Base-by-base conservation (phyloP, 2,888 invertebrate genomes). In the Chesias legatella region DNA sequence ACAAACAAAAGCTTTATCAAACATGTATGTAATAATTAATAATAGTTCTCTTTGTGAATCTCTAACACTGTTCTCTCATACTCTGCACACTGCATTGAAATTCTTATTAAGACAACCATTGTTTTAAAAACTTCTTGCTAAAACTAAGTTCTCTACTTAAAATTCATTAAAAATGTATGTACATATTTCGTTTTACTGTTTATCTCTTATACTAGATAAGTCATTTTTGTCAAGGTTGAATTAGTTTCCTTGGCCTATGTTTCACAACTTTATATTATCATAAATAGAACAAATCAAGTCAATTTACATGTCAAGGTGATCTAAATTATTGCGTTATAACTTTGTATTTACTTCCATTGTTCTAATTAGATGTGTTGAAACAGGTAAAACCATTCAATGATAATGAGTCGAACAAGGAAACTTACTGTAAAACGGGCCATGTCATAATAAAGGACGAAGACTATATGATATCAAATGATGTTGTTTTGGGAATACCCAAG, bases 191-290 rank as follows among this genome's bases (percentile, higher is more conserved):
- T 33, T 35, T 1, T 22, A 48, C 27, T 30, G 36, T 36, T 40
- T 45, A 40, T 45, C 33, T 33, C 21, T 33, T 27, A 57, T 63
- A 62, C 56, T 53, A 51, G 77, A 77, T 79, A 77, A 76, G 63
- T 68, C 64, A 43, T 60, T 58, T 67, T 61, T 63, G 72, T 75
- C 77, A 78, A 79, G 74, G 78, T 70, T 75, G 64, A 44, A 33
- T 46, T 50, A 48, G 43, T 63, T 73, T 66, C 76, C 75, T 79
- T 81, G 79, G 78, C 76, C 75, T 61, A 58, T 58, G 65, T 79
- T 78, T 69, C 75, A 68, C 77, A 81, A 81, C 63, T 63, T 48
- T 54, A 17, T 28, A 42, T 53, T 71, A 74, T 74, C 65, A 41
- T 66, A 63, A 64, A 62, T 67, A 54, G 61, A 58, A 61, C 66